Base-by-base conservation (phyloP, 2,888 invertebrate species). In the Dysmachus trigonus region DNA sequence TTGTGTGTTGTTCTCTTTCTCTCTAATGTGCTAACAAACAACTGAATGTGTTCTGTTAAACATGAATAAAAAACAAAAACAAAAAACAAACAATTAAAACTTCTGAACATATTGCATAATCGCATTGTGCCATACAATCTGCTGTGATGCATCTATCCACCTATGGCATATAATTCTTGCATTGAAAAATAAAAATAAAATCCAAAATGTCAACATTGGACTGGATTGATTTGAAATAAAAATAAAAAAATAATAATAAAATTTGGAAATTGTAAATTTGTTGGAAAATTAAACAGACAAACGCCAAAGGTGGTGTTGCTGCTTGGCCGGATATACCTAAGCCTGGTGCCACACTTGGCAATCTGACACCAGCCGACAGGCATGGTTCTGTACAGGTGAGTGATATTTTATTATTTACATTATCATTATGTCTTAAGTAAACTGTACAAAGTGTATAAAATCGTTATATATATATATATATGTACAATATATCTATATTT, bases 341-440 rank as follows among this genome's bases (percentile, higher is more conserved):
- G 91, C 95, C 96, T 91, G 95, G 95, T 89, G 94, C 94, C 91
- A 95, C 95, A 89, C 94, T 96, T 90, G 97, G 96, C 91, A 96
- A 97, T 92, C 94, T 97, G 91, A 97, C 97, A 90, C 97, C 98
- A 90, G 98, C 98, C 89, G 98, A 98, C 93, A 95, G 98, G 93
- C 98, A 98, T 93, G 98, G 98, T 93, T 98, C 98, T 91, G 98
- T 98, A 90, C 98, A 98, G 96, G 97, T 97, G 94, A 91, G 94
- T 94, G 7, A 35, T 86, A 72, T 86, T 76, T 35, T 83, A 73
- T 76, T 62, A 71, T 76, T 86, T 85, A 71, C 82, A 30, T 76
- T 38, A 71, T 85, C 27, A 33, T 33, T 51, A 86, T 87, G 7
- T 41, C 31, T 88, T 84, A 18, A 74, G 15, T 73, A 22, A 31